phyloP scores from a whole-genome alignment of 2,888 invertebrate species.

The Tholera decimalis region DNA sequence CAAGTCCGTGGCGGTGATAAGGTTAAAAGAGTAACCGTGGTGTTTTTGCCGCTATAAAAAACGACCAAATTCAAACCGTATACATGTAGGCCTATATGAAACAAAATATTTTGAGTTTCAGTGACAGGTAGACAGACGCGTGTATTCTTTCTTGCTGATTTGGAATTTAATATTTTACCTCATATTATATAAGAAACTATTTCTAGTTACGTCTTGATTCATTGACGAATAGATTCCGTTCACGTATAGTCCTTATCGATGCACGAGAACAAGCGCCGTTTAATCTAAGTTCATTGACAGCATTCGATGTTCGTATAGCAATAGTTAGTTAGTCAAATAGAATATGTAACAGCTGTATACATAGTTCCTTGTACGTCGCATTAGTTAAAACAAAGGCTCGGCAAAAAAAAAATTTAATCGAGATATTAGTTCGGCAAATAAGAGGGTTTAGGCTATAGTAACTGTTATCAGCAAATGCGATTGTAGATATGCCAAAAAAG shows the following conservation, averaged over 20 bases:
- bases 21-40: no score
- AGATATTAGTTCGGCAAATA: background rate
- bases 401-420: background rate
- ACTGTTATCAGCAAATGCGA: no score
- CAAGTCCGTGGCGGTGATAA: no score
- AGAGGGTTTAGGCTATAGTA: background rate
- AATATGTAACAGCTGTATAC: conserved; percentile 19
- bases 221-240: conserved; percentile 26
- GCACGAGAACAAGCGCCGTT: conserved; percentile 31
- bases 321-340: conserved; percentile 29
- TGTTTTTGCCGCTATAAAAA: no score
- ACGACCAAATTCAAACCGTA: no score
- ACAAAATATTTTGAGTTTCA: no score
- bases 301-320: conserved; percentile 27
- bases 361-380: background rate
- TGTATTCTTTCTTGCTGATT: no score
- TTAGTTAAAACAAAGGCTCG: background rate
- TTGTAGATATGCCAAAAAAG: no score
- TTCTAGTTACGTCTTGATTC: conserved; percentile 5
- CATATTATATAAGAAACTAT: background rate
- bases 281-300: conserved; percentile 51
- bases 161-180: no score
- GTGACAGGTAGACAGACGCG: no score
- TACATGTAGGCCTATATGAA: no score
- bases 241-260: conserved; percentile 39